A percentile compares a stretch with the other conserved stretches of the same genome.
These are phyloP conservation scores for Pontoporia blainvillei DNA, from an alignment of 2,113 vertebrate genomes.

Conservation along the genomic window DNA sequence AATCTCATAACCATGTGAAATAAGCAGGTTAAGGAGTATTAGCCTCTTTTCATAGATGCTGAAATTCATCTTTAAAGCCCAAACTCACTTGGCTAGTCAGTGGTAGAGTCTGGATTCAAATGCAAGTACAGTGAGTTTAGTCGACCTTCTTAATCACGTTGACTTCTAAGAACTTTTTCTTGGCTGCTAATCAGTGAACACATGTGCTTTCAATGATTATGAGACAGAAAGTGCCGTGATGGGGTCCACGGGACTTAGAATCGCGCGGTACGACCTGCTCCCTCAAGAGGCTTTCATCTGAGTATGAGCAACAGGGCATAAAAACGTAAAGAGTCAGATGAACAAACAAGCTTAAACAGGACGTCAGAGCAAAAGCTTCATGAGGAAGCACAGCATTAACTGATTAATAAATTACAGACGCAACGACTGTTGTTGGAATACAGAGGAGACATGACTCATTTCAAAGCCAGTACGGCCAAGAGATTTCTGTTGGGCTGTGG, in stretches of 20 bases:
- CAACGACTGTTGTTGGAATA: not conserved
- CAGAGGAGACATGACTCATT: not conserved
- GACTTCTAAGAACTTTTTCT: not conserved
- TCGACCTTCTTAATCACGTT: not conserved
- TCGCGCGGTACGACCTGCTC: not conserved
- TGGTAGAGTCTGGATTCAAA: not conserved
- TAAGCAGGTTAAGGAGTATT: not conserved
- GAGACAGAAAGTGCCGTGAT: not conserved
- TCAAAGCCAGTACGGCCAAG: not conserved
- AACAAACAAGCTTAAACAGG: not conserved
- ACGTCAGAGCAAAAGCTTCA: rapidly evolving
- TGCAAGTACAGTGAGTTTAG: not conserved
- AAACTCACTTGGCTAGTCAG: not conserved
- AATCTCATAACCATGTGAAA: not conserved
- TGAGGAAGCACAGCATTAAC: rapidly evolving
- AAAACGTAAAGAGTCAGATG: not conserved
- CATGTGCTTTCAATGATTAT: not conserved
- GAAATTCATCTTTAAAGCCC: not conserved
- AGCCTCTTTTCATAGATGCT: not conserved
- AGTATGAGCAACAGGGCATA: not conserved
- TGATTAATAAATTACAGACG: too few relatives aligned
- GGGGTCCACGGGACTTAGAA: not conserved
- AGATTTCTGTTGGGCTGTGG: not conserved
- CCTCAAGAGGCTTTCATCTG: not conserved
- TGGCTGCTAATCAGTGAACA: too few relatives aligned